Conservation (phyloP, 2,113 vertebrate genomes). For the Gopherus evgoodei region DNA sequence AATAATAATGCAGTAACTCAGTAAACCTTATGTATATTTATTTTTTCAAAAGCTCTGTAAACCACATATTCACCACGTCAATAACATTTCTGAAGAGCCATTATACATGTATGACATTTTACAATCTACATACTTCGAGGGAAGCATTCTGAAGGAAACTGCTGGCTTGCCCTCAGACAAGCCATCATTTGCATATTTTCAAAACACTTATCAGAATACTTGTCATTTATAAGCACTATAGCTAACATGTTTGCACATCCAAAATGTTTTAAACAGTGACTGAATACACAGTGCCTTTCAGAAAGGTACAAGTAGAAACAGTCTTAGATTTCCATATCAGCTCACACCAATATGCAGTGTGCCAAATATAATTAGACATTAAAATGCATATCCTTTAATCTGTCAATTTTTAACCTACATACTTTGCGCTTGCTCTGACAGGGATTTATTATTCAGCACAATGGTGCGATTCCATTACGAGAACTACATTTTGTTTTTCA, state of each 20-base stretch:
- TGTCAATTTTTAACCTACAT: slow-evolving; percentile 42
- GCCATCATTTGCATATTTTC: not conserved
- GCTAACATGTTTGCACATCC: slow-evolving; percentile 21
- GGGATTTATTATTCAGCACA: slow-evolving; percentile 6
- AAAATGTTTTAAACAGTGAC: slow-evolving; percentile 51
- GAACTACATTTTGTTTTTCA: not conserved
- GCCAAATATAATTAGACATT: not conserved
- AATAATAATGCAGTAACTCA: not conserved
- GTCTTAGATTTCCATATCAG: not conserved
- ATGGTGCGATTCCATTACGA: not conserved
- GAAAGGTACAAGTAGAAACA: not conserved
- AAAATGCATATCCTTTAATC: slow-evolving; percentile 3
- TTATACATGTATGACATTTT: fast-evolving
- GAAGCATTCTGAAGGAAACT: not conserved
- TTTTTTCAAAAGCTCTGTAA: not conserved
- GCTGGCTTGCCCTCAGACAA: not conserved
- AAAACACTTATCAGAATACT: not conserved
- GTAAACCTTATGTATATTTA: not conserved
- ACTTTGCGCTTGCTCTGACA: not conserved
- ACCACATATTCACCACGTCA: fast-evolving
- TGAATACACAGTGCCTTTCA: not conserved
- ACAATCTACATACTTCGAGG: not conserved
- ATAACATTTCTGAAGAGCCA: not conserved
- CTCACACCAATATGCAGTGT: not conserved
- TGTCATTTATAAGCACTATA: not conserved